Evolutionary conservation across 2,888 invertebrate genomes (phyloP).

Genomic region (Resseliella maxima): DNA sequence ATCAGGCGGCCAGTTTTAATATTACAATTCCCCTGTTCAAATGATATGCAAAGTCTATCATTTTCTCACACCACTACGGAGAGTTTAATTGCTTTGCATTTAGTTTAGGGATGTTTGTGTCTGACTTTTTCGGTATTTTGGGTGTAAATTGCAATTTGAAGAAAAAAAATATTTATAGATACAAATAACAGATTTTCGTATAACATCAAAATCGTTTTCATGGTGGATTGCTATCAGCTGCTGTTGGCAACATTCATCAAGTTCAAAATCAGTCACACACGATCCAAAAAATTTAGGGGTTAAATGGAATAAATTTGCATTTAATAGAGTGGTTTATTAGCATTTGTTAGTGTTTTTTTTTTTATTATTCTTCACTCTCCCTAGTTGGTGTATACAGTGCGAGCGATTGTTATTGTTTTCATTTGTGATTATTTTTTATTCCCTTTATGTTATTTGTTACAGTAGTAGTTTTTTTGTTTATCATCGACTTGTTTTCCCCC

Average conservation of each 20-base stretch:
- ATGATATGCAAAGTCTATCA: neutral
- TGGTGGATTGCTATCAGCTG: neutral
- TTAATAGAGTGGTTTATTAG: constrained; percentile 56
- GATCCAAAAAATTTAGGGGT: constrained; percentile 25
- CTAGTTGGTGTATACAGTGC: neutral
- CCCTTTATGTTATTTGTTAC: constrained; percentile 11
- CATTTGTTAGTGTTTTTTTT: constrained; percentile 49
- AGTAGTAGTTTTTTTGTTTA: constrained; percentile 13
- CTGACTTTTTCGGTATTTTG: neutral
- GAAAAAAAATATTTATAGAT: neutral
- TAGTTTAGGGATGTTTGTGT: neutral
- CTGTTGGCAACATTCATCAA: neutral
- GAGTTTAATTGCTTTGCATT: constrained; percentile 41
- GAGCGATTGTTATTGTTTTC: constrained; percentile 24
- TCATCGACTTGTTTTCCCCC: constrained; percentile 25
- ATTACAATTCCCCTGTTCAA: neutral
- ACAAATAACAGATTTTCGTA: constrained; percentile 11
- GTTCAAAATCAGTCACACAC: neutral
- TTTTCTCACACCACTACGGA: constrained; percentile 34
- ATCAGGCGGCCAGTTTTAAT: neutral
- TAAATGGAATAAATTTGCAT: constrained; percentile 54
- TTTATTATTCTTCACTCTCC: neutral
- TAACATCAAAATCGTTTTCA: neutral
- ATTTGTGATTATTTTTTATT: constrained; percentile 36
- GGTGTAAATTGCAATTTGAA: neutral